Evolutionary conservation across 1,140 invertebrate species (phyloP).

Genomic region (Psix sp.): DNA sequence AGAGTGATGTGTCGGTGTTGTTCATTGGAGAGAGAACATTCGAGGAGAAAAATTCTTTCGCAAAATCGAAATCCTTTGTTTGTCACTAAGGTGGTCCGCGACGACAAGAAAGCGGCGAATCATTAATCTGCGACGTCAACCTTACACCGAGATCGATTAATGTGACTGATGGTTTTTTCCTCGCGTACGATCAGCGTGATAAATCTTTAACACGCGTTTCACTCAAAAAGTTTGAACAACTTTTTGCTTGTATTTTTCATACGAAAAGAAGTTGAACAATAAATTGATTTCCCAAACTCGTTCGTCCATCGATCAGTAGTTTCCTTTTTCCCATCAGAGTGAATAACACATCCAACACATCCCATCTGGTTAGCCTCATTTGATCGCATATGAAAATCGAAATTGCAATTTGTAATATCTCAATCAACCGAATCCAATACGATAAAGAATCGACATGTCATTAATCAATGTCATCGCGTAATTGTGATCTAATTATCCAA

Average conservation of each 20-base stretch:
- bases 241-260: too few relatives aligned
- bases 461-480: constrained; percentile 34
- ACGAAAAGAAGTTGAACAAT: too few relatives aligned
- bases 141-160: constrained; percentile 19
- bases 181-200: constrained; percentile 21
- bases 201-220: constrained; percentile 28
- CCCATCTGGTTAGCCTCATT: too few relatives aligned
- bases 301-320: too few relatives aligned
- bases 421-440: constrained; percentile 12
- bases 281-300: too few relatives aligned
- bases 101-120: constrained; percentile 11
- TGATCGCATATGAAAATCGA: constrained; percentile 6
- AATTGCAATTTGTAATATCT: constrained; percentile 30
- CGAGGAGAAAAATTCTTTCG: constrained; percentile 8
- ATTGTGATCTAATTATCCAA: constrained; percentile 44
- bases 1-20: constrained; percentile 4
- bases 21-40: constrained; percentile 10
- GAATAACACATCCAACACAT: too few relatives aligned
- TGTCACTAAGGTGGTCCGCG: not conserved
- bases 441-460: constrained; percentile 26
- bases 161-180: constrained; percentile 30
- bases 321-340: too few relatives aligned
- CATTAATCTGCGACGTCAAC: constrained; percentile 23
- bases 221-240: constrained; percentile 22
- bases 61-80: constrained; percentile 26